These are phyloP conservation scores for Drosophila antonietae DNA, from an alignment of 2,888 invertebrate species.

Conservation along the genomic window DNA sequence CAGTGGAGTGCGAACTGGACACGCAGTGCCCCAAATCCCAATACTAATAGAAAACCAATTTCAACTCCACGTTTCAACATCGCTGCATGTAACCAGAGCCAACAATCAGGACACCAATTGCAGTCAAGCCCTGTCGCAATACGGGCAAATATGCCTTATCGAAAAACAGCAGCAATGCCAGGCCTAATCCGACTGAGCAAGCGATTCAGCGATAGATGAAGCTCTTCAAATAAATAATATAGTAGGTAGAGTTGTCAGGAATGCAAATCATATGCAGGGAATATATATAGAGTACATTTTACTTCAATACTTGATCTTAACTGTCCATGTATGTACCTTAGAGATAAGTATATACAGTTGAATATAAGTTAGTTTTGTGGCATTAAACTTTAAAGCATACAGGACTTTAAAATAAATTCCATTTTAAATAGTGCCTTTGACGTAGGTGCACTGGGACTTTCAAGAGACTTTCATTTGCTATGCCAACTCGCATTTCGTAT, in stretches of 20 bases:
- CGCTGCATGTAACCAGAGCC: neutral
- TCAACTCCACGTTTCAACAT: neutral
- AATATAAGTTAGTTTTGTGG: no score
- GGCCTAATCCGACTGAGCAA: neutral
- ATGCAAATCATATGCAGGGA: no score
- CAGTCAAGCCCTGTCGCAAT: neutral
- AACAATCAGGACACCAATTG: slow-evolving; percentile 3
- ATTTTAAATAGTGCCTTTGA: neutral
- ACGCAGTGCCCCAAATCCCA: slow-evolving; percentile 8
- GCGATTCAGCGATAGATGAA: neutral
- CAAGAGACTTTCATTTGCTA: neutral
- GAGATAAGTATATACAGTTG: no score
- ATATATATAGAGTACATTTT: no score
- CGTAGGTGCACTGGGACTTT: neutral
- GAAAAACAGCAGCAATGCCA: neutral
- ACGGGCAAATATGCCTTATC: neutral
- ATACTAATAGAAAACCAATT: slow-evolving; percentile 1
- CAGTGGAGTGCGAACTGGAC: neutral
- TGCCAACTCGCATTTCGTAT: neutral
- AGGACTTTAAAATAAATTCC: neutral
- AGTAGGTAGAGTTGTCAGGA: no score
- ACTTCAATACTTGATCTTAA: no score
- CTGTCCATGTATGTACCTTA: no score
- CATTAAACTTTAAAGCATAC: neutral
- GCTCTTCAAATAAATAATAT: neutral